Evolutionary conservation across 1,140 invertebrate species (phyloP).

Genomic region (Aphelenchoides avenae): DNA sequence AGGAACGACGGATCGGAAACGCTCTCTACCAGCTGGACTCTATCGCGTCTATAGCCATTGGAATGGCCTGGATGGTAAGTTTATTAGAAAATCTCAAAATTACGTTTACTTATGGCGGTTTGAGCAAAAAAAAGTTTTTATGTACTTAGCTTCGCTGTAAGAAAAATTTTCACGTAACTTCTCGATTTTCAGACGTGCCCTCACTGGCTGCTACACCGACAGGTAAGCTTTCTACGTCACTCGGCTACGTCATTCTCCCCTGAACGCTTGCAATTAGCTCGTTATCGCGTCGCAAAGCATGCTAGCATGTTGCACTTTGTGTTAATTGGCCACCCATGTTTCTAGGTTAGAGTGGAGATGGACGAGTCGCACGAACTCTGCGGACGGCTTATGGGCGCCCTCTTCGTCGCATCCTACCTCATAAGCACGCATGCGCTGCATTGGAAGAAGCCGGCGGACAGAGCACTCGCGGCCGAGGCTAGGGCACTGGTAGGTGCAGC

Average conservation of each 20-base stretch:
- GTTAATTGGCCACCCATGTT: not conserved
- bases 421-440: constrained; percentile 41
- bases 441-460: constrained; percentile 44
- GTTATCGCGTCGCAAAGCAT: no score
- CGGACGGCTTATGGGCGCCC: constrained; percentile 52
- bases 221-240: constrained; percentile 27
- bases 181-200: no score
- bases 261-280: no score
- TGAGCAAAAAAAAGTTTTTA: no score
- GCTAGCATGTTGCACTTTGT: not conserved
- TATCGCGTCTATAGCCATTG: constrained; percentile 53
- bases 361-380: constrained; percentile 55
- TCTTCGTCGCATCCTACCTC: constrained; percentile 47
- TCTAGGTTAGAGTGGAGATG: constrained; percentile 47
- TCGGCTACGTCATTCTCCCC: no score
- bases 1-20: constrained; percentile 43
- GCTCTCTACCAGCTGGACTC: constrained; percentile 54
- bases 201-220: constrained; percentile 56
- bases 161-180: no score
- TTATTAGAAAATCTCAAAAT: no score
- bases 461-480: constrained; percentile 51
- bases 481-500: constrained; percentile 44
- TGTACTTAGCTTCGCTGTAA: no score
- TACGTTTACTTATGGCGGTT: no score
- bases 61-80: constrained; percentile 54